These are phyloP conservation scores for Trypoxylus dichotomus DNA, from an alignment of 1,140 invertebrate species.

Conservation along the genomic window DNA sequence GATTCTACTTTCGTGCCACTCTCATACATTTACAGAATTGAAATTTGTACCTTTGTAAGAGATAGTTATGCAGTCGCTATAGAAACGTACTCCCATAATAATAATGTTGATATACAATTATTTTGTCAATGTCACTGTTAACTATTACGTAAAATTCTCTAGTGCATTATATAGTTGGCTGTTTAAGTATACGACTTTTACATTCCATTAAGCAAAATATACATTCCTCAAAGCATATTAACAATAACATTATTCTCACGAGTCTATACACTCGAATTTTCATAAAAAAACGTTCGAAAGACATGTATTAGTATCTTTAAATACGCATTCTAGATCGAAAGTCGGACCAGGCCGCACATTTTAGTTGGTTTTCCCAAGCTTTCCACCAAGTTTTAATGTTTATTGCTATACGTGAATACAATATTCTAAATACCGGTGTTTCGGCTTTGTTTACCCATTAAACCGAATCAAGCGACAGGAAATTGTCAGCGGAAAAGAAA, in stretches of 20 bases:
- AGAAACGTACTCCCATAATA: background rate
- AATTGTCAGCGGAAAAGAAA: background rate
- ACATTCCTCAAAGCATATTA: background rate
- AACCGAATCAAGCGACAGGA: background rate
- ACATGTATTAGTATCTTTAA: background rate
- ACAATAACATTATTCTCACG: background rate
- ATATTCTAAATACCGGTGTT: background rate
- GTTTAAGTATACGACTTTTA: background rate
- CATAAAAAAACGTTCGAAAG: background rate
- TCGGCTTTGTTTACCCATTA: background rate
- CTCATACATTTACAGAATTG: background rate
- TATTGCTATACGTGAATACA: background rate
- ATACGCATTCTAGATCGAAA: background rate
- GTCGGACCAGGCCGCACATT: background rate
- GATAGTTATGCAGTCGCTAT: background rate
- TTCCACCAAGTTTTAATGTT: background rate
- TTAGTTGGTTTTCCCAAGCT: background rate
- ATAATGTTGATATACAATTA: background rate
- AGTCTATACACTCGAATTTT: background rate
- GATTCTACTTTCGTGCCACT: background rate
- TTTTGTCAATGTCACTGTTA: background rate
- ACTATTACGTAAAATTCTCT: background rate
- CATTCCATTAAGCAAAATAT: background rate
- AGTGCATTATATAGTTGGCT: no score
- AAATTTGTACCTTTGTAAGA: background rate